These are phyloP conservation scores for Scalopus aquaticus DNA, from an alignment of 2,113 vertebrate genomes.

Conservation along the genomic window DNA sequence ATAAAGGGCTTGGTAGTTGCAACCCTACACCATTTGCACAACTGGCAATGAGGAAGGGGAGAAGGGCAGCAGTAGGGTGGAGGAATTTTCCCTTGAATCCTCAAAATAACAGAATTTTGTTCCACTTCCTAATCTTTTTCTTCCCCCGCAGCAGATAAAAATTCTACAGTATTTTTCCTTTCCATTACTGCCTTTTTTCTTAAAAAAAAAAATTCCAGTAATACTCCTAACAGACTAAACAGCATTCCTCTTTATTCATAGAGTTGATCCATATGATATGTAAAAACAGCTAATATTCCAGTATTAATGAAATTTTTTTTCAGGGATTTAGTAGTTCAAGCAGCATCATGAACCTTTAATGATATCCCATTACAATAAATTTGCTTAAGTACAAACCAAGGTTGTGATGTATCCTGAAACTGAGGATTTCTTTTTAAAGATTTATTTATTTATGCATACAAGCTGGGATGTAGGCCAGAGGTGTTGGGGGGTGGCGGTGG, in stretches of 20 bases:
- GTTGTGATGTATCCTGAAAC: background rate
- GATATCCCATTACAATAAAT: background rate
- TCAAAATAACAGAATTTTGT: background rate
- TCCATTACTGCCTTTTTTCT: background rate
- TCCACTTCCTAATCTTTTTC: background rate
- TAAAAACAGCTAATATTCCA: background rate
- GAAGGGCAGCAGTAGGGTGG: background rate
- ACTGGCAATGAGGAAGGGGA: background rate
- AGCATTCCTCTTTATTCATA: background rate
- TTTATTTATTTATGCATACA: too few relatives aligned
- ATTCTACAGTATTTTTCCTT: constrained; percentile 50
- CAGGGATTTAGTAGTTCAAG: background rate
- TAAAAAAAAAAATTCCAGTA: background rate
- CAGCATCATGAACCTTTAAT: constrained; percentile 21
- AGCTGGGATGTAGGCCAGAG: too few relatives aligned
- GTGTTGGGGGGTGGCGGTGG: too few relatives aligned
- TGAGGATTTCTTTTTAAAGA: too few relatives aligned
- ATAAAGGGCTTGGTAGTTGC: background rate
- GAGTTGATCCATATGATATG: accelerated
- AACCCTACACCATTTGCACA: background rate
- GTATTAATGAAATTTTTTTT: background rate
- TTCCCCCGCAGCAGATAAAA: constrained; percentile 7
- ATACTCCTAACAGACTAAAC: constrained; percentile 23
- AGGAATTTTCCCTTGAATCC: background rate
- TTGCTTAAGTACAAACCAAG: background rate